Percentiles rank a stretch among this genome's conserved stretches.
Conservation (phyloP, 2,888 invertebrate genomes). For the Vanessa cardui region DNA sequence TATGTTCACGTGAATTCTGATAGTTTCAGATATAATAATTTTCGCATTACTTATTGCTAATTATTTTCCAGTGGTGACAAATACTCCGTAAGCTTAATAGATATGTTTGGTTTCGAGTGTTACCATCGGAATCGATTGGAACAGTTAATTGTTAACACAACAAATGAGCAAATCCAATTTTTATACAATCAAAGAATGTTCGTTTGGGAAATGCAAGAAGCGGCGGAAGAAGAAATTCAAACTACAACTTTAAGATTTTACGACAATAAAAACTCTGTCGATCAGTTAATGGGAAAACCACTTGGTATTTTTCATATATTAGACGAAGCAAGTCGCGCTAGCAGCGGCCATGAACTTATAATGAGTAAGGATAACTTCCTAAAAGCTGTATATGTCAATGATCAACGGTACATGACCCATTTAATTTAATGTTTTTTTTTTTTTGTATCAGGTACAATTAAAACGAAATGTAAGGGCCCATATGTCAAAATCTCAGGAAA, state of each 20-base stretch:
- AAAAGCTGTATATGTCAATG: not conserved
- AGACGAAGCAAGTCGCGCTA: constrained; percentile 92
- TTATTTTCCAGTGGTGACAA: constrained; percentile 89
- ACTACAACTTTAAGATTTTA: constrained; percentile 89
- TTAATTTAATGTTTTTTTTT: not conserved
- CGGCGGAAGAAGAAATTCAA: constrained; percentile 91
- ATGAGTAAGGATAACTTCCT: constrained; percentile 81
- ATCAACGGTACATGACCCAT: not conserved
- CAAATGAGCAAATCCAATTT: constrained; percentile 97
- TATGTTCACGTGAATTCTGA: constrained; percentile 44
- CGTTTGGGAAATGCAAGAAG: constrained; percentile 93
- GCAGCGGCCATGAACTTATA: constrained; percentile 87
- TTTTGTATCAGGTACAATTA: constrained; percentile 78
- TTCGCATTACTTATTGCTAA: not conserved
- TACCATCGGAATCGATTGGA: constrained; percentile 92
- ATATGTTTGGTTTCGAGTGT: constrained; percentile 97
- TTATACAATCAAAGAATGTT: constrained; percentile 96
- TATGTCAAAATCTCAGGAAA: constrained; percentile 82
- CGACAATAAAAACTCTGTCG: constrained; percentile 94
- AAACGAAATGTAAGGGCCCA: constrained; percentile 76
- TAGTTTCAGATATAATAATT: constrained; percentile 18
- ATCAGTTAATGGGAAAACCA: constrained; percentile 92
- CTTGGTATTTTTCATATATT: constrained; percentile 92
- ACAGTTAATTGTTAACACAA: constrained; percentile 93
- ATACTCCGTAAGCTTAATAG: constrained; percentile 90